Evolutionary conservation across 2,888 invertebrate species (phyloP).

Genomic region (Agriopis leucophaearia): DNA sequence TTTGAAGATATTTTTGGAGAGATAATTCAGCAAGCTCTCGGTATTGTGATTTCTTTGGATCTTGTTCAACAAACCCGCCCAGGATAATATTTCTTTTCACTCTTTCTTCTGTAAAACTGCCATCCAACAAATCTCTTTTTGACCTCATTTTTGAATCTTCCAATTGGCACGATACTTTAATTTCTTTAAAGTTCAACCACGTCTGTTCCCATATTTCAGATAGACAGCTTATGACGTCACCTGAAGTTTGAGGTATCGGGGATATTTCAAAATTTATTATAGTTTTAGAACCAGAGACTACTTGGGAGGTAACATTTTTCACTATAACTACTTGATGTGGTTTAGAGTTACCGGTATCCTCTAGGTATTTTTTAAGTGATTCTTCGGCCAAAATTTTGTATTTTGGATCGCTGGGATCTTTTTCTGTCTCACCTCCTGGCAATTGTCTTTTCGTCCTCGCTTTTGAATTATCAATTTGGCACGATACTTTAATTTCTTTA

Average conservation of each 20-base stretch:
- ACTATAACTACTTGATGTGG: constrained; percentile 60
- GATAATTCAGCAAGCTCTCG: constrained; percentile 49
- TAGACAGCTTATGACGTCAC: constrained; percentile 47
- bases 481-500: constrained; percentile 51
- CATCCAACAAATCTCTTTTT: constrained; percentile 39
- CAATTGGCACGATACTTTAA: constrained; percentile 48
- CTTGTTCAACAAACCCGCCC: constrained; percentile 47
- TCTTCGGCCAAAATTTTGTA: constrained; percentile 50
- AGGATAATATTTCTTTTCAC: constrained; percentile 10
- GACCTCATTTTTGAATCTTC: constrained; percentile 19
- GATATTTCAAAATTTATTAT: constrained; percentile 84
- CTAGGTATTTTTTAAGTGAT: constrained; percentile 51
- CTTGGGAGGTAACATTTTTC: constrained; percentile 69
- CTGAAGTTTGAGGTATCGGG: constrained; percentile 62
- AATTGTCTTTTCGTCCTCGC: constrained; percentile 33
- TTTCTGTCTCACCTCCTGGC: constrained; percentile 38
- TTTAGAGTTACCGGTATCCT: constrained; percentile 35
- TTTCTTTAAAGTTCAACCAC: constrained; percentile 52
- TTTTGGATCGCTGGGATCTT: constrained; percentile 49
- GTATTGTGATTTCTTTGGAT: constrained; percentile 47
- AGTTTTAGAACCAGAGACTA: constrained; percentile 80
- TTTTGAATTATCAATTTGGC: constrained; percentile 40
- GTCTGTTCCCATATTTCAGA: constrained; percentile 55
- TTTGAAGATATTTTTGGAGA: constrained; percentile 44
- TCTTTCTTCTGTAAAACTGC: constrained; percentile 1